Conservation (phyloP, 2,888 invertebrate genomes). For the Deilephila porcellus region DNA sequence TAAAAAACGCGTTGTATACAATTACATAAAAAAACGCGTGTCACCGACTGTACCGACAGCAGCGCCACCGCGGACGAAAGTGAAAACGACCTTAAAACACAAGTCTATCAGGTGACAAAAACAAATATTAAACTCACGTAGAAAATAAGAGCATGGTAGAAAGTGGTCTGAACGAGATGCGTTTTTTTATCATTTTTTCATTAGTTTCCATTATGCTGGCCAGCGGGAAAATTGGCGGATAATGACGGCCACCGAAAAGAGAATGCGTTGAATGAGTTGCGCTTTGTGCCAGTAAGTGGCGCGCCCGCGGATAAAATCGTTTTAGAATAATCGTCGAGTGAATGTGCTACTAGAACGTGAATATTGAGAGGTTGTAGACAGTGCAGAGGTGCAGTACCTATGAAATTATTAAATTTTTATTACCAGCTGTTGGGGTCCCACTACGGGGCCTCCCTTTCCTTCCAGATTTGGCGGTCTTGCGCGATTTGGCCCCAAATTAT, state of each 20-base stretch:
- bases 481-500: no score
- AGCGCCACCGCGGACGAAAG: slow-evolving; percentile 63
- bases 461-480: no score
- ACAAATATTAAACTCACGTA: slow-evolving; percentile 67
- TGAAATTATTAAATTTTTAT: no score
- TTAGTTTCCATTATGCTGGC: slow-evolving; percentile 54
- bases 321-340: slow-evolving; percentile 21
- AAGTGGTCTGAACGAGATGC: slow-evolving; percentile 31
- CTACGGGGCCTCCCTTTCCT: no score
- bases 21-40: slow-evolving; percentile 46
- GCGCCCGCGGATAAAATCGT: slow-evolving; percentile 20
- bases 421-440: no score
- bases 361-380: background rate
- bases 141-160: slow-evolving; percentile 59
- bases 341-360: background rate
- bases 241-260: slow-evolving; percentile 52
- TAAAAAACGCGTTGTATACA: background rate
- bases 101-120: slow-evolving; percentile 70
- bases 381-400: background rate
- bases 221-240: slow-evolving; percentile 60
- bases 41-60: slow-evolving; percentile 53
- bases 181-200: slow-evolving; percentile 40
- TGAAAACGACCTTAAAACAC: slow-evolving; percentile 79
- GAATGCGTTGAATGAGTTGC: slow-evolving; percentile 46
- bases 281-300: background rate